phyloP scores from a whole-genome alignment of 2,113 vertebrate species.

The Opisthocomus hoazin region DNA sequence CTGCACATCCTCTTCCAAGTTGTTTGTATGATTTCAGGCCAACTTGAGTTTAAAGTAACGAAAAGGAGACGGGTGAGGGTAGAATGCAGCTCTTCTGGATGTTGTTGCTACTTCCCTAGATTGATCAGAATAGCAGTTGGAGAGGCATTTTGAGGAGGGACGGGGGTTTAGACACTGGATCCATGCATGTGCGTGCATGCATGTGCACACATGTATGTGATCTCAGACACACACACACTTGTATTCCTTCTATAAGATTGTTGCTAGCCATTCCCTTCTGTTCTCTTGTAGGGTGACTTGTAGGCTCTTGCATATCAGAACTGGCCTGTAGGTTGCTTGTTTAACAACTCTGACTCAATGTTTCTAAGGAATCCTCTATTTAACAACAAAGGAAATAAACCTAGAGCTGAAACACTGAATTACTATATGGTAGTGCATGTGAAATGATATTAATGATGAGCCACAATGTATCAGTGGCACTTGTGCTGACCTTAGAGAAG shows the following conservation, averaged over 20 bases:
- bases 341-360: neutral
- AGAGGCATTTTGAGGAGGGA: neutral
- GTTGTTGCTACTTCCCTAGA: neutral
- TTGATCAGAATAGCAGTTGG: neutral
- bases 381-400: neutral
- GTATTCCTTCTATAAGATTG: neutral
- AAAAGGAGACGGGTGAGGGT: neutral
- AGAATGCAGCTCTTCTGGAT: neutral
- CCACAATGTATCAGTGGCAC: neutral
- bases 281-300: neutral
- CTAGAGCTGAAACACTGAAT: neutral
- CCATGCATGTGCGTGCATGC: accelerated
- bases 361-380: neutral
- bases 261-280: neutral
- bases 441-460: neutral
- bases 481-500: neutral
- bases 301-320: neutral
- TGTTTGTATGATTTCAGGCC: neutral
- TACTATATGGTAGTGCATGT: neutral
- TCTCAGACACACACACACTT: neutral
- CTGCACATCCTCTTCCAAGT: neutral
- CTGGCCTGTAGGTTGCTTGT: neutral
- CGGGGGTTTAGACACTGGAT: neutral
- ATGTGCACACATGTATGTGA: neutral
- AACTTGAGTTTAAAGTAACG: neutral